Percentiles rank a stretch among this genome's conserved stretches.
Conservation (phyloP, 2,797 vertebrate species). For the Ptychobarbus kaznakovi region DNA sequence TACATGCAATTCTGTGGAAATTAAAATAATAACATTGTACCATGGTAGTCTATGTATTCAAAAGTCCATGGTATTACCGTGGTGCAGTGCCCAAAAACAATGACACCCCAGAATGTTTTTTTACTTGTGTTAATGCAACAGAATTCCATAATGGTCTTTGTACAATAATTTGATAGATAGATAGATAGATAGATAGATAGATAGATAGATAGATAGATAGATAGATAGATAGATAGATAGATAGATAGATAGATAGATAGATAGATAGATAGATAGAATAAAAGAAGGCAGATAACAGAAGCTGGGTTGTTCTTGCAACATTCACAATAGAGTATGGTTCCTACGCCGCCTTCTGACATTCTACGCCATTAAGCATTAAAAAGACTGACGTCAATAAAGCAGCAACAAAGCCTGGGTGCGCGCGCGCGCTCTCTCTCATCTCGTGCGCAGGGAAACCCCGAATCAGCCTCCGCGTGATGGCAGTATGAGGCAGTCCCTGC, state of each 20-base stretch:
- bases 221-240: background rate
- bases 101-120: background rate
- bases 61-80: background rate
- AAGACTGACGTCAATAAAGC: conserved; percentile 39
- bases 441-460: conserved; percentile 68
- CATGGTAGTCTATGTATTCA: background rate
- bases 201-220: background rate
- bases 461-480: conserved; percentile 79
- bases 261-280: background rate
- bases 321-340: background rate
- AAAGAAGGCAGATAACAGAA: background rate
- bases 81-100: background rate
- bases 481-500: conserved; percentile 74
- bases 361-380: conserved; percentile 6
- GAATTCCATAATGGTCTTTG: background rate
- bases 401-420: conserved; percentile 20
- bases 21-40: background rate
- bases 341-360: background rate
- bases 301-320: background rate
- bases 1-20: background rate
- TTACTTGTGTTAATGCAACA: background rate
- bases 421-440: conserved; percentile 9
- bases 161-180: background rate
- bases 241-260: background rate
- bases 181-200: background rate